Evolutionary conservation across 2,113 vertebrate species (phyloP).

Genomic region (Poicephalus meyeri): DNA sequence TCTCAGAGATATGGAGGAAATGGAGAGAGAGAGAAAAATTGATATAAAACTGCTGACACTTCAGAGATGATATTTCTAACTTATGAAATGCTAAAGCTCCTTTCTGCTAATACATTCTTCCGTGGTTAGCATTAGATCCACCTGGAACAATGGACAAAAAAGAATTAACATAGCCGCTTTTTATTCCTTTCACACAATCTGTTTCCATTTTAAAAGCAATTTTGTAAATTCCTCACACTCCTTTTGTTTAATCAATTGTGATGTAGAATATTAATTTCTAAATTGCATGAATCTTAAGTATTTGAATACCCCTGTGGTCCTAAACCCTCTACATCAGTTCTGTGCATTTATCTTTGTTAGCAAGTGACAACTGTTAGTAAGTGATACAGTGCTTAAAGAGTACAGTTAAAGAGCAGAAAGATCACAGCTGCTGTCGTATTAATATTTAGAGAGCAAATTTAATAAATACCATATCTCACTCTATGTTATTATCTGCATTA

Average conservation of each 20-base stretch:
- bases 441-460: constrained; percentile 79
- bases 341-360: constrained; percentile 74
- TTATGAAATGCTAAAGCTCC: constrained; percentile 45
- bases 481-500: constrained; percentile 66
- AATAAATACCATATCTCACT: constrained; percentile 75
- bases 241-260: constrained; percentile 62
- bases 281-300: constrained; percentile 55
- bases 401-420: constrained; percentile 65
- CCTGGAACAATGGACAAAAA: constrained; percentile 51
- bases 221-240: constrained; percentile 44
- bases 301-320: constrained; percentile 46
- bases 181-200: constrained; percentile 50
- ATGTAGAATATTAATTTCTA: constrained; percentile 67
- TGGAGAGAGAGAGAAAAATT: constrained; percentile 50
- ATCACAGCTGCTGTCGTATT: constrained; percentile 74
- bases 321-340: constrained; percentile 32
- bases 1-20: constrained; percentile 30
- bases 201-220: constrained; percentile 60
- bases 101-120: constrained; percentile 47
- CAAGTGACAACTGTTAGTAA: constrained; percentile 69
- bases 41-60: constrained; percentile 58
- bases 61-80: constrained; percentile 51
- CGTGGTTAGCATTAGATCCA: constrained; percentile 29
- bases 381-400: constrained; percentile 66
- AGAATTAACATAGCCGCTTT: constrained; percentile 46